These are phyloP conservation scores for Paramormyrops hopkinsi DNA, from an alignment of 2,797 vertebrate species.

Conservation along the genomic window DNA sequence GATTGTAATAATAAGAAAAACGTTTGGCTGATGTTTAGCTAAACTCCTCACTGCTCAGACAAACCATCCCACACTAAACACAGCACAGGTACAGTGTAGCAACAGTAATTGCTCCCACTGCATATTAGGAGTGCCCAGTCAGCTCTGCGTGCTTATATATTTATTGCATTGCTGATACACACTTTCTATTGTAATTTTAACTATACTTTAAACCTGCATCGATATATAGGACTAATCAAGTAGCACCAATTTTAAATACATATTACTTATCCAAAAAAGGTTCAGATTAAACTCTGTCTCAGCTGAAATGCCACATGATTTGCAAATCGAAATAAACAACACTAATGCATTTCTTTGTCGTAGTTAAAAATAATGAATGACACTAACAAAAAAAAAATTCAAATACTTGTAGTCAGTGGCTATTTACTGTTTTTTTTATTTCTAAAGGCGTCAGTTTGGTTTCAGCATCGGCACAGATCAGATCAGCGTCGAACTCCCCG, in stretches of 20 bases:
- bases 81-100: neutral
- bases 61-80: neutral
- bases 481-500: neutral
- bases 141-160: neutral
- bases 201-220: neutral
- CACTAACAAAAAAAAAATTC: neutral
- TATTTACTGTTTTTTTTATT: neutral
- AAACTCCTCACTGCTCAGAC: neutral
- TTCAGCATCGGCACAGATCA: neutral
- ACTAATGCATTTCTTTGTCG: neutral
- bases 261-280: neutral
- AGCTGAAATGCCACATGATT: neutral
- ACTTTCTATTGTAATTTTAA: neutral
- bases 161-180: neutral
- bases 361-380: neutral
- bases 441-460: neutral
- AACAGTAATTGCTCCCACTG: neutral
- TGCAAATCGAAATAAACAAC: neutral
- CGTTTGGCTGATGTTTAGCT: neutral
- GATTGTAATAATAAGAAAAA: neutral
- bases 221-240: neutral
- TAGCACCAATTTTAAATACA: neutral
- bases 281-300: neutral
- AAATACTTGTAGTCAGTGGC: neutral
- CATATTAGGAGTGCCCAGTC: neutral